A percentile compares a stretch with the other conserved stretches of the same genome.
Evolutionary conservation across 2,888 invertebrate genomes (phyloP).

Genomic region (Cataglyphis altisquamis): DNA sequence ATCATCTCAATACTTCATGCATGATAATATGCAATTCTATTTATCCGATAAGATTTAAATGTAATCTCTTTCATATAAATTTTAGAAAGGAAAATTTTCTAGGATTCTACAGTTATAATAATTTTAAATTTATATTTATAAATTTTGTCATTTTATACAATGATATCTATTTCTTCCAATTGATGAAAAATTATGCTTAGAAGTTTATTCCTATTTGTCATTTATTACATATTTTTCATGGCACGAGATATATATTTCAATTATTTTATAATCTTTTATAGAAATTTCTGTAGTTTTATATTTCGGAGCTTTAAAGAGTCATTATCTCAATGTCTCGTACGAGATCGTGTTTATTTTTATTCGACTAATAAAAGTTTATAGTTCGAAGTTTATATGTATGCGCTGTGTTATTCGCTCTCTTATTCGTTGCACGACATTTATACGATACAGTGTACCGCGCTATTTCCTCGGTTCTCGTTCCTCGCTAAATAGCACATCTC

Average conservation of each 20-base stretch:
- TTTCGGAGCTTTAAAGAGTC: not conserved
- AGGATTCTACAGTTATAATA: not conserved
- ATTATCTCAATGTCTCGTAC: not conserved
- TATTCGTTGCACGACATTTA: not conserved
- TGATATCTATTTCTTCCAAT: no score
- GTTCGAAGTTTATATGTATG: not conserved
- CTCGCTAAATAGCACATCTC: constrained; percentile 63
- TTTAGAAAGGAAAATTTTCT: not conserved
- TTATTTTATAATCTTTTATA: not conserved
- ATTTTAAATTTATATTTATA: no score
- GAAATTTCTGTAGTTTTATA: not conserved
- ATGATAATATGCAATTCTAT: not conserved
- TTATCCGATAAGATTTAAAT: not conserved
- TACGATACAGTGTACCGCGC: constrained; percentile 12
- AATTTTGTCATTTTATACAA: no score
- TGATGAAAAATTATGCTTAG: no score
- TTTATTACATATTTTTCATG: not conserved
- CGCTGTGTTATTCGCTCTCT: not conserved
- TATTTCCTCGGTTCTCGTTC: constrained; percentile 29
- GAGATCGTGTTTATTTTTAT: constrained; percentile 21
- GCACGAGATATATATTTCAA: not conserved
- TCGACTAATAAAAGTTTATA: not conserved
- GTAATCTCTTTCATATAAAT: not conserved
- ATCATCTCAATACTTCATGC: not conserved
- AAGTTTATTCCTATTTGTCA: not conserved